Conservation (phyloP, 2,888 invertebrate species). For the Agonopterix alstromeriana region DNA sequence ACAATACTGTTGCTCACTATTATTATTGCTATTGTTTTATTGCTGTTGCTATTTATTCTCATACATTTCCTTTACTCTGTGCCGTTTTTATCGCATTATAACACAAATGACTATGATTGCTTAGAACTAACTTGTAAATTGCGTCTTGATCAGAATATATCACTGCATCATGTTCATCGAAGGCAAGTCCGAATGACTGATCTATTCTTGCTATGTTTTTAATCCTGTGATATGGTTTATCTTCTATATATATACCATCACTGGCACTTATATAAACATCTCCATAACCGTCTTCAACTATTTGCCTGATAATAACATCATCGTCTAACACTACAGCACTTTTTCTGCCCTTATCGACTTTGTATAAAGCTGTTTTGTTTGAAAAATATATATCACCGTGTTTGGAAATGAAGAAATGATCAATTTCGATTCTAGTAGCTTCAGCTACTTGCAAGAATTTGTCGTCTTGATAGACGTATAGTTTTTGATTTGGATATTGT, state of each 20-base stretch:
- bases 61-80: background rate
- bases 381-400: constrained; percentile 45
- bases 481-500: constrained; percentile 51
- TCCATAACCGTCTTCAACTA: constrained; percentile 51
- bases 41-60: background rate
- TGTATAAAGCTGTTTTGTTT: constrained; percentile 58
- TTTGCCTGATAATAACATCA: constrained; percentile 42
- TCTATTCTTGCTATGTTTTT: constrained; percentile 38
- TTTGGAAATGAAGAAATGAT: constrained; percentile 49
- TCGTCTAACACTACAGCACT: constrained; percentile 36
- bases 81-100: constrained; percentile 19
- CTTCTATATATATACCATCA: constrained; percentile 52
- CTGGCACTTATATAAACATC: constrained; percentile 47
- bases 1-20: background rate
- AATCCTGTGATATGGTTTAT: constrained; percentile 38
- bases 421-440: constrained; percentile 45
- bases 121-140: constrained; percentile 43
- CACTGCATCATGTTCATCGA: constrained; percentile 48
- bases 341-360: constrained; percentile 31
- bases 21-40: too few relatives aligned
- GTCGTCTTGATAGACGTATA: constrained; percentile 43
- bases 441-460: constrained; percentile 44
- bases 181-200: constrained; percentile 47
- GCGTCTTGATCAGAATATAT: constrained; percentile 46
- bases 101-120: constrained; percentile 27